Evolutionary conservation across 2,797 vertebrate species (phyloP).

Genomic region (Sebastes kiyomatsui): DNA sequence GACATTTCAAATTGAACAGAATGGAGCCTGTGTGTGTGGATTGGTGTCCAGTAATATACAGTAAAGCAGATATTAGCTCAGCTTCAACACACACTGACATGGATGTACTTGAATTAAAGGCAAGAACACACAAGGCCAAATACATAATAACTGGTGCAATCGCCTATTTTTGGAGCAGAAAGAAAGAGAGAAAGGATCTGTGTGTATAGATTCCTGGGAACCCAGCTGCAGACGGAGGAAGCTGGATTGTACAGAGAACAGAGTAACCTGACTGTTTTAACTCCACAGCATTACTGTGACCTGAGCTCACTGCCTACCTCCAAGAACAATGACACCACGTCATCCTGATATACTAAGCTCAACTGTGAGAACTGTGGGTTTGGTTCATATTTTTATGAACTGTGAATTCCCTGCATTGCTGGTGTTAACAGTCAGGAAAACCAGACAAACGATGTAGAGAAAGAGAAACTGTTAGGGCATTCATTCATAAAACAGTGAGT

Average conservation of each 20-base stretch:
- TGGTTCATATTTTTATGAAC: background rate
- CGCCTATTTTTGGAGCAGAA: background rate
- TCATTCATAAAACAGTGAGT: background rate
- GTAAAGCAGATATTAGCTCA: background rate
- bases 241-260: background rate
- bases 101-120: background rate
- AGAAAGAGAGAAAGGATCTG: background rate
- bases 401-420: background rate
- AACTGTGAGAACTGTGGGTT: background rate
- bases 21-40: background rate
- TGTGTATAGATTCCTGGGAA: background rate
- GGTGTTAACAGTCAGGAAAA: background rate
- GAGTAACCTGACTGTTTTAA: background rate
- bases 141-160: background rate
- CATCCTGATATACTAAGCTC: background rate
- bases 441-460: background rate
- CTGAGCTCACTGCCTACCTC: background rate
- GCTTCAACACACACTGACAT: background rate
- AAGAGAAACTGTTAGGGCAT: background rate
- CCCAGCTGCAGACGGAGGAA: background rate
- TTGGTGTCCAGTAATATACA: background rate
- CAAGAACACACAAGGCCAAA: background rate
- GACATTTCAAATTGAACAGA: background rate
- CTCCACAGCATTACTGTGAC: background rate
- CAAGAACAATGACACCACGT: background rate